Evolutionary conservation across 2,797 vertebrate species (phyloP).

Genomic region (Cossypha heuglini): DNA sequence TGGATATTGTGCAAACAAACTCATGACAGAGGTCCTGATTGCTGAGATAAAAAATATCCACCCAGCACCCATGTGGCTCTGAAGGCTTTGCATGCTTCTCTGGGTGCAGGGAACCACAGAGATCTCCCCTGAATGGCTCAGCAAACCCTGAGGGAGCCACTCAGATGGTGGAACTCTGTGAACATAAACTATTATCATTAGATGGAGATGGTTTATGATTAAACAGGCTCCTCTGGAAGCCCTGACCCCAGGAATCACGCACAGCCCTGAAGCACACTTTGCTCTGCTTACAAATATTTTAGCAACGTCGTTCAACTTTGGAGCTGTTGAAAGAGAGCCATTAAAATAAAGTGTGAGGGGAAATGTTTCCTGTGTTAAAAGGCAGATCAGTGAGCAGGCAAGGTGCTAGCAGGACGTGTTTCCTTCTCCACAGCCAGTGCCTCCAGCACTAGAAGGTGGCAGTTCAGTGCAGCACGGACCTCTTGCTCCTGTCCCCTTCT

Average conservation of each 20-base stretch:
- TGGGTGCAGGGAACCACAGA: background rate
- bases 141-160: background rate
- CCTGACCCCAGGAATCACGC: background rate
- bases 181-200: background rate
- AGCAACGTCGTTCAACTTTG: background rate
- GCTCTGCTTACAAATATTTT: background rate
- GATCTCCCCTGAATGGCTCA: background rate
- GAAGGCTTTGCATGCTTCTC: fast-evolving
- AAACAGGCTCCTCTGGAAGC: background rate
- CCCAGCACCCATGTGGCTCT: background rate
- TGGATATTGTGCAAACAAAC: background rate
- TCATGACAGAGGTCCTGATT: background rate
- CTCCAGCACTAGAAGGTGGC: background rate
- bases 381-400: background rate
- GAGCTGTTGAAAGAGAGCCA: background rate
- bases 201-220: background rate
- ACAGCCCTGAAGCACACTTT: background rate
- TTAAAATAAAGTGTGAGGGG: background rate
- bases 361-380: background rate
- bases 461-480: background rate
- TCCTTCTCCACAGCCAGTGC: background rate
- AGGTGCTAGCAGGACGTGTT: background rate
- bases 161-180: background rate
- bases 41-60: background rate
- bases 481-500: background rate